These are phyloP conservation scores for Tonatia bakeri DNA, from an alignment of 2,113 vertebrate species.

Conservation along the genomic window DNA sequence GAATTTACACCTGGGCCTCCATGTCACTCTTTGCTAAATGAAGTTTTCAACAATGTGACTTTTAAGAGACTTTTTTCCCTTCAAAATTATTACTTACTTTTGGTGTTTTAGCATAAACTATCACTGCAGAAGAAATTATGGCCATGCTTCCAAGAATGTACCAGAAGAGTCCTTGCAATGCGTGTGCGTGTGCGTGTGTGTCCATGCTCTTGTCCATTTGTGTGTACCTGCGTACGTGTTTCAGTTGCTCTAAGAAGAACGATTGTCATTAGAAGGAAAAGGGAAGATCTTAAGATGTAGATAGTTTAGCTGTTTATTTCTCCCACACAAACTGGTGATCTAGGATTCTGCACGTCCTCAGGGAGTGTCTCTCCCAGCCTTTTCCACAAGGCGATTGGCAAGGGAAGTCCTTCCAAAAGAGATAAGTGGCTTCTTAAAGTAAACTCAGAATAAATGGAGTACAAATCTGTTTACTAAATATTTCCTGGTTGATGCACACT, in stretches of 20 bases:
- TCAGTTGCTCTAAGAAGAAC: slow-evolving; percentile 29
- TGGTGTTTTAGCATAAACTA: background rate
- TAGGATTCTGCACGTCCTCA: slow-evolving; percentile 73
- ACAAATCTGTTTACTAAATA: slow-evolving; percentile 71
- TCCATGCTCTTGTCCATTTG: rapidly evolving
- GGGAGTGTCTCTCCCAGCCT: slow-evolving; percentile 70
- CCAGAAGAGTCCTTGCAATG: background rate
- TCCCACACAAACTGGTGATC: background rate
- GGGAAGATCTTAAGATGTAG: slow-evolving; percentile 37
- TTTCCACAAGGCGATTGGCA: slow-evolving; percentile 79
- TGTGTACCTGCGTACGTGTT: background rate
- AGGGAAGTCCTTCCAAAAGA: slow-evolving; percentile 76
- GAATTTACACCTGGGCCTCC: background rate
- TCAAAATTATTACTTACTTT: background rate
- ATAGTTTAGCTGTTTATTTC: slow-evolving; percentile 70
- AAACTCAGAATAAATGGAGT: slow-evolving; percentile 72
- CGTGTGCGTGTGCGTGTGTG: rapidly evolving
- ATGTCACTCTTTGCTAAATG: background rate
- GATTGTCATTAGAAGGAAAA: slow-evolving; percentile 73
- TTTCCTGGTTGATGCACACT: slow-evolving; percentile 68
- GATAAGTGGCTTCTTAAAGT: slow-evolving; percentile 80
- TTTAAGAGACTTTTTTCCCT: background rate
- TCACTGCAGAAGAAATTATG: background rate
- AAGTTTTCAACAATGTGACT: background rate
- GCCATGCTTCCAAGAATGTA: background rate